A percentile compares a stretch with the other conserved stretches of the same genome.
These are phyloP conservation scores for Megaleporinus macrocephalus DNA, from an alignment of 2,113 vertebrate species.

Conservation along the genomic window DNA sequence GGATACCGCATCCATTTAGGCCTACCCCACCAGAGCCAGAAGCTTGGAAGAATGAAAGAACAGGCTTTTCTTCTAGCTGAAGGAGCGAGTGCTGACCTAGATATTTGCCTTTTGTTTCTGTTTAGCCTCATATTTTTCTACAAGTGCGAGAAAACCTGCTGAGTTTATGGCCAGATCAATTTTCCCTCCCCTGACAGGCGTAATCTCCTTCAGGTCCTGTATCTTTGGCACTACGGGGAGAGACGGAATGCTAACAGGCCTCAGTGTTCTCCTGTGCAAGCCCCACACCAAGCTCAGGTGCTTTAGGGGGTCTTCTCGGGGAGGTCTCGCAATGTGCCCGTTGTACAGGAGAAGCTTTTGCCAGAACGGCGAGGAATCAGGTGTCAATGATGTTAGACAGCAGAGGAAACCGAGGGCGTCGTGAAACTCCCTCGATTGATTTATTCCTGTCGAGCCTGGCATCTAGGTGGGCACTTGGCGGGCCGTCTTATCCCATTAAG, in stretches of 20 bases:
- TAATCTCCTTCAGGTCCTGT: slow-evolving; percentile 30
- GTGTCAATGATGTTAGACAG: slow-evolving; percentile 30
- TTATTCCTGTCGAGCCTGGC: slow-evolving; percentile 57
- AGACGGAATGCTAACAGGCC: slow-evolving; percentile 24
- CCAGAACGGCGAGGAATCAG: slow-evolving; percentile 22
- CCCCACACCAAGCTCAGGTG: slow-evolving; percentile 9
- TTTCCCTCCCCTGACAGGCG: slow-evolving; percentile 40
- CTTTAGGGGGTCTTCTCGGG: slow-evolving; percentile 42
- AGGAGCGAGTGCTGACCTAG: slow-evolving; percentile 18
- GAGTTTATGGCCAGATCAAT: slow-evolving; percentile 40
- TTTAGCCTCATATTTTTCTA: slow-evolving; percentile 22
- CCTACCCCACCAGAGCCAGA: neutral
- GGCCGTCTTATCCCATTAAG: slow-evolving; percentile 60
- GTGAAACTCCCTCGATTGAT: slow-evolving; percentile 38
- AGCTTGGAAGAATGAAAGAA: neutral
- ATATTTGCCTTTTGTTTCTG: slow-evolving; percentile 5
- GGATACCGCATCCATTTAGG: slow-evolving; percentile 1
- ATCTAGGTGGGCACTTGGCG: slow-evolving; percentile 45
- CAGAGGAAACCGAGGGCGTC: slow-evolving; percentile 27
- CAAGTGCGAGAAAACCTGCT: slow-evolving; percentile 28
- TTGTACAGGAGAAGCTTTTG: slow-evolving; percentile 30
- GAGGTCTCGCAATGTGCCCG: slow-evolving; percentile 41
- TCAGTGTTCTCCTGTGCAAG: slow-evolving; percentile 34
- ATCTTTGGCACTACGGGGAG: slow-evolving; percentile 4
- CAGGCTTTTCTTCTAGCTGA: neutral